Base-by-base conservation (phyloP, 2,888 invertebrate species). In the Trissonchulus latispiculum region DNA sequence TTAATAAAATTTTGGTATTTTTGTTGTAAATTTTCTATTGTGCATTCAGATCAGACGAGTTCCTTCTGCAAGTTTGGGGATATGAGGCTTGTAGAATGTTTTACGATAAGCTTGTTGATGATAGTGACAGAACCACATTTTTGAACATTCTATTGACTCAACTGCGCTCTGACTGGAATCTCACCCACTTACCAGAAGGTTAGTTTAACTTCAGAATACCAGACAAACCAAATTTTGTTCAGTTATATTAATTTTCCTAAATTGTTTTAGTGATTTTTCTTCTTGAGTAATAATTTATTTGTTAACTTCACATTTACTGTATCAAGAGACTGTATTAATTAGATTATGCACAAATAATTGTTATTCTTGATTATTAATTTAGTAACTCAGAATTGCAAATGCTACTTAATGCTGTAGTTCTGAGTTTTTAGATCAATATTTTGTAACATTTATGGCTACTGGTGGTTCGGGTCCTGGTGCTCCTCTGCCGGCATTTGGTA, bases 11-110 rank as follows among this genome's bases (percentile, higher is more conserved):
- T n/a, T n/a, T n/a, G n/a, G n/a, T n/a, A n/a, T n/a, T n/a, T n/a
- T n/a, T n/a, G n/a, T n/a, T n/a, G n/a, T n/a, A n/a, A n/a, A n/a
- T n/a, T n/a, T n/a, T n/a, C n/a, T n/a, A n/a, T 72, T 72, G 32
- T 36, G n/a, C 36, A 3, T 36, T 23, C 48, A 74, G 69, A 31
- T 72, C 15, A 64, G 71, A 80, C 74, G 83, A 83, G 75, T 80
- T 80, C 28, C 77, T 85, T 32, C 76, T 85, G 37, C 82, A 91
- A 89, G 88, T 90, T 1, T 86, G 91, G 77, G 85, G 87, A 36
- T 89, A 91, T 78, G 93, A 94, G 87, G 89, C 90, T 0, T 85
- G 88, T 74, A 86, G 89, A 75, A 87, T 90, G 80, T 93, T 94
- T 83, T 87, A 88, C 77, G 91, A 92, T 81, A 87, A 90, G 64